A percentile compares a stretch with the other conserved stretches of the same genome.
Conservation (phyloP, 2,113 vertebrate genomes). For the Python bivittatus region DNA sequence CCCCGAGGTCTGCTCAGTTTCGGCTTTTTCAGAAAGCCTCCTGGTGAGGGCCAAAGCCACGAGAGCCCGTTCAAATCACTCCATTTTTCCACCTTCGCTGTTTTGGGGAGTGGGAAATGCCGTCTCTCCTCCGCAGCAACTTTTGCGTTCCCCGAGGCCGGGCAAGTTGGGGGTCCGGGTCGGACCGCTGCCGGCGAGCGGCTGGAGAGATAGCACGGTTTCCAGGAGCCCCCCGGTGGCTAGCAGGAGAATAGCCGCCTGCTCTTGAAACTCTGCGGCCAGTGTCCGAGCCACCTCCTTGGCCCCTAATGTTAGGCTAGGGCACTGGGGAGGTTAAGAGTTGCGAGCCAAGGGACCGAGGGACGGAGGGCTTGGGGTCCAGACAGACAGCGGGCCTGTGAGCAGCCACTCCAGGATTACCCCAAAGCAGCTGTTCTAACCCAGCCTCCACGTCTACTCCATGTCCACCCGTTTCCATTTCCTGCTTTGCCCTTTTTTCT, state of each 20-base stretch:
- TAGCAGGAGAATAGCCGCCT: not conserved
- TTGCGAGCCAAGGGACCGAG: too few species aligned
- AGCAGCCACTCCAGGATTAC: too few species aligned
- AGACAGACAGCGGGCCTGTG: not conserved
- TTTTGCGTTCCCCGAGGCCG: not conserved
- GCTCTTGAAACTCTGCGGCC: too few species aligned
- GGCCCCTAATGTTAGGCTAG: not conserved
- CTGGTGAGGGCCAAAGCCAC: not conserved
- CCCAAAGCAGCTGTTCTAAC: not conserved
- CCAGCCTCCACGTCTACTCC: not conserved
- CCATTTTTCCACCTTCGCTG: not conserved
- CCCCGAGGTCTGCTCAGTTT: too few species aligned
- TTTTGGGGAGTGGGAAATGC: not conserved
- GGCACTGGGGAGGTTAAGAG: too few species aligned
- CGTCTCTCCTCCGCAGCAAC: not conserved
- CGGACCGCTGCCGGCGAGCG: too few species aligned
- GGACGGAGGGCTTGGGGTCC: not conserved
- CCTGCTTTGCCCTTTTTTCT: not conserved
- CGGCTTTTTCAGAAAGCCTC: not conserved
- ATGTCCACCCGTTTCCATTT: not conserved
- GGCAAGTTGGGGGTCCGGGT: too few species aligned
- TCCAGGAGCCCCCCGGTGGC: constrained; percentile 20
- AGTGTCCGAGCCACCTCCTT: not conserved
- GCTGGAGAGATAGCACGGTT: not conserved
- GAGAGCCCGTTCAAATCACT: not conserved